Evolutionary conservation across 2,113 vertebrate genomes (phyloP).

Genomic region (Dasyprocta punctata): DNA sequence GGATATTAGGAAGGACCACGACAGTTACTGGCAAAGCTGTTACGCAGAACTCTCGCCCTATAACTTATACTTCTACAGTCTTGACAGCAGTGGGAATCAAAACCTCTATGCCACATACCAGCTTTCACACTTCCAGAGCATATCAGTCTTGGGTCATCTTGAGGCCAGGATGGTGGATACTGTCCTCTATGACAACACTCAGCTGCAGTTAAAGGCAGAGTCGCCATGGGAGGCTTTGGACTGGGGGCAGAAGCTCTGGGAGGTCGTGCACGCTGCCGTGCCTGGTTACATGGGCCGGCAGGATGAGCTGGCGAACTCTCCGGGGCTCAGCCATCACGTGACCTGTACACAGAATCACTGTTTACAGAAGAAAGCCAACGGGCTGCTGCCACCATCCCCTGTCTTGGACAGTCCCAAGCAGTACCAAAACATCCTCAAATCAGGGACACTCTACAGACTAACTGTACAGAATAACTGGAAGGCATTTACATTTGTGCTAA

Average conservation of each 20-base stretch:
- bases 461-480: constrained; percentile 95
- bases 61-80: constrained; percentile 92
- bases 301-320: constrained; percentile 80
- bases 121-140: constrained; percentile 94
- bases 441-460: constrained; percentile 93
- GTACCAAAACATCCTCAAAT: constrained; percentile 91
- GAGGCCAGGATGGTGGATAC: constrained; percentile 93
- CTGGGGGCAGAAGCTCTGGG: constrained; percentile 95
- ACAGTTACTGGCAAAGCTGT: constrained; percentile 93
- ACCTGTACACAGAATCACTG: constrained; percentile 76
- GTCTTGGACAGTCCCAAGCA: constrained; percentile 83
- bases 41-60: constrained; percentile 94
- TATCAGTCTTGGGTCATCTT: constrained; percentile 88
- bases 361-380: constrained; percentile 84
- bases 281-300: constrained; percentile 81
- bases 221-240: constrained; percentile 95
- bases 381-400: constrained; percentile 86
- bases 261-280: constrained; percentile 87
- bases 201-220: constrained; percentile 92
- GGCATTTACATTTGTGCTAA: constrained; percentile 95
- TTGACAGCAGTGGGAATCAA: constrained; percentile 94
- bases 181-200: constrained; percentile 93
- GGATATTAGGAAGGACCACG: constrained; percentile 92
- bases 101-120: constrained; percentile 91
- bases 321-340: constrained; percentile 75